Conservation (phyloP, 2,888 invertebrate genomes). For the Ophion ventricosus region DNA sequence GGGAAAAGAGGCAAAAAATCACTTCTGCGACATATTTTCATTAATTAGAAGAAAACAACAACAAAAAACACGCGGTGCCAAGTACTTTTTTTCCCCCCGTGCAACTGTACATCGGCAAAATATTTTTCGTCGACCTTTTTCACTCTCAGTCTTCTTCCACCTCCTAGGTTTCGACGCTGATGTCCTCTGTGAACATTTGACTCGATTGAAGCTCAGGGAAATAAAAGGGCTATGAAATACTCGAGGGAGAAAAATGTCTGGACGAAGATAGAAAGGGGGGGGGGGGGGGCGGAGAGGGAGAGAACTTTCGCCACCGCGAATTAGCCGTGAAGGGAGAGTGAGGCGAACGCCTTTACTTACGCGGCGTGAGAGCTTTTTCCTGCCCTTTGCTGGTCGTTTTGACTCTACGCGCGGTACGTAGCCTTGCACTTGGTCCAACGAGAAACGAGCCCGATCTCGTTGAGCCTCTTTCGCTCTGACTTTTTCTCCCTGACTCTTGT, state of each 20-base stretch:
- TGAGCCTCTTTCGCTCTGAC: constrained; percentile 28
- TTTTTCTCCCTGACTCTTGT: constrained; percentile 46
- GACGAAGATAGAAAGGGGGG: not conserved
- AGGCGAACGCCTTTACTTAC: constrained; percentile 64
- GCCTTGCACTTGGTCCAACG: constrained; percentile 64
- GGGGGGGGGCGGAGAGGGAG: constrained; percentile 5
- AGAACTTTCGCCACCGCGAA: constrained; percentile 50
- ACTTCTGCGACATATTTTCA: constrained; percentile 27
- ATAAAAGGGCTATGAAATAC: constrained; percentile 29
- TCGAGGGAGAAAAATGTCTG: constrained; percentile 42
- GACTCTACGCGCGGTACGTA: constrained; percentile 27
- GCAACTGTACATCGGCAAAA: constrained; percentile 47
- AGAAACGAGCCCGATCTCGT: constrained; percentile 46
- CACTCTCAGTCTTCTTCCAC: constrained; percentile 19
- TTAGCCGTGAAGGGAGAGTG: constrained; percentile 59
- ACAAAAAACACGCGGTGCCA: constrained; percentile 8
- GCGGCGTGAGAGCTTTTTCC: constrained; percentile 65
- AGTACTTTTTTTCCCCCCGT: constrained; percentile 18
- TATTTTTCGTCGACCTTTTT: constrained; percentile 36
- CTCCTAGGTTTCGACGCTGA: constrained; percentile 40
- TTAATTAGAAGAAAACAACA: constrained; percentile 38
- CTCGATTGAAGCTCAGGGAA: constrained; percentile 23
- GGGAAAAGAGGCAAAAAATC: constrained; percentile 11
- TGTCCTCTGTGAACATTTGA: constrained; percentile 50
- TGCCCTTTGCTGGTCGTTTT: constrained; percentile 61